A percentile compares a stretch with the other conserved stretches of the same genome.
phyloP scores from a whole-genome alignment of 2,888 invertebrate genomes.

The Andrena marginata region DNA sequence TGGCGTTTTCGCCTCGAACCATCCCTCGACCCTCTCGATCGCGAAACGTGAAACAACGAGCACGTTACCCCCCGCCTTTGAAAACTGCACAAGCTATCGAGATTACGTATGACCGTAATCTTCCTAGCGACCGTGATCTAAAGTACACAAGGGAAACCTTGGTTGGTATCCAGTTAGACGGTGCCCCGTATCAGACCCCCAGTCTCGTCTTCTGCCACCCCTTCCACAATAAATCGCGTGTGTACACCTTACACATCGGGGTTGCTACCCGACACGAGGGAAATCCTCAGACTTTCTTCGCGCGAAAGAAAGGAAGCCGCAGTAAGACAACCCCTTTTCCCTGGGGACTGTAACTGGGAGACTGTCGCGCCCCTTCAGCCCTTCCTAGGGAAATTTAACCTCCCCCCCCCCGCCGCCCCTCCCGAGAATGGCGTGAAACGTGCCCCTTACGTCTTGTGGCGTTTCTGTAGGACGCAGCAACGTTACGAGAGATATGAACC shows the following conservation, averaged over 20 bases:
- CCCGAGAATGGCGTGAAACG: background rate
- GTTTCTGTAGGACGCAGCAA: background rate
- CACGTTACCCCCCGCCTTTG: background rate
- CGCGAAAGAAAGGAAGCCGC: background rate
- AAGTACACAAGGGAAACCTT: slow-evolving; percentile 39
- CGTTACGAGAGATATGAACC: background rate
- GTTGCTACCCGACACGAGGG: slow-evolving; percentile 16
- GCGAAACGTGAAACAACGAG: background rate
- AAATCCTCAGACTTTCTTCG: background rate
- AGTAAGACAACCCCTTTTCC: background rate
- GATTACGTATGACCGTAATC: slow-evolving; percentile 64
- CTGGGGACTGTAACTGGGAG: background rate
- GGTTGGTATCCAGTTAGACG: slow-evolving; percentile 22
- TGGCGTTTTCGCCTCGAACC: background rate
- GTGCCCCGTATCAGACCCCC: background rate
- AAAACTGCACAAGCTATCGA: slow-evolving; percentile 48
- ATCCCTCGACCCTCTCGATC: background rate
- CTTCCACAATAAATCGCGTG: slow-evolving; percentile 58
- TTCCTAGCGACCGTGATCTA: slow-evolving; percentile 54
- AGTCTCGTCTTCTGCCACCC: background rate
- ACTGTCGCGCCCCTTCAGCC: too few species aligned
- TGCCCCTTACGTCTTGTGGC: background rate
- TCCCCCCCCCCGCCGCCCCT: background rate
- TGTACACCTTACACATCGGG: background rate
- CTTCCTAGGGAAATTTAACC: slow-evolving; percentile 2